Base-by-base conservation (phyloP, 2,888 invertebrate genomes). In the Cynaeus angustus region DNA sequence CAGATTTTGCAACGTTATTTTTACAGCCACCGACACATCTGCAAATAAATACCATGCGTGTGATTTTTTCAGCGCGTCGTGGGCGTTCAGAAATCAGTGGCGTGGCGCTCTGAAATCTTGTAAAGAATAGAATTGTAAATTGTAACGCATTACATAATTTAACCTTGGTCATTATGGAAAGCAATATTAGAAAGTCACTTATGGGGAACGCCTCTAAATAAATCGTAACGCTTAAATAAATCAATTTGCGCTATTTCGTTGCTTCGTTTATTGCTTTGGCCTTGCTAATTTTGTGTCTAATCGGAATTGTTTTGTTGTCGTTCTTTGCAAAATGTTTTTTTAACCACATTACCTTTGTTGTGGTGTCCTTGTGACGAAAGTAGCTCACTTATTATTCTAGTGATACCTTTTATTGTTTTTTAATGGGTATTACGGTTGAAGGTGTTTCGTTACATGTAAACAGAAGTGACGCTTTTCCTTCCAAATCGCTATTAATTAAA, bases 151-250 rank as follows among this genome's bases (percentile, higher is more conserved):
- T 69, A 66, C 59, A 53, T 70, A 66, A 70, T 30, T 3, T 61
- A 70, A 66, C 70, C 70, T 70, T 70, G 70, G 41, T 46, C 33
- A 50, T 58, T 58, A 64, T 64, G 64, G 64, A 68, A 68, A 68
- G 65, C 46, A 50, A 38, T 52, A 66, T 70, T 70, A 61, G 66
- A 66, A 70, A 70, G 70, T 50, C 26, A 56, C 48, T 53, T 65
- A 28, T 30, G 64, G 43, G n/a, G 12, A 38, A 53, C 64, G 64
- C 64, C 53, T 38, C 28, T 16, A 64, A 45, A 53, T 53, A 64
- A 43, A 52, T 64, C 50, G 33, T 14, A 52, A 21, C 46, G 13
- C 9, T 48, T 30, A 33, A 12, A 41, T 26, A 8, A 43, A 56
- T 53, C 33, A 53, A 53, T 53, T 50, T 37, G 33, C 8, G 12